A percentile compares a stretch with the other conserved stretches of the same genome.
Conservation (phyloP, 1,140 invertebrate genomes). For the Telenomus remus region DNA sequence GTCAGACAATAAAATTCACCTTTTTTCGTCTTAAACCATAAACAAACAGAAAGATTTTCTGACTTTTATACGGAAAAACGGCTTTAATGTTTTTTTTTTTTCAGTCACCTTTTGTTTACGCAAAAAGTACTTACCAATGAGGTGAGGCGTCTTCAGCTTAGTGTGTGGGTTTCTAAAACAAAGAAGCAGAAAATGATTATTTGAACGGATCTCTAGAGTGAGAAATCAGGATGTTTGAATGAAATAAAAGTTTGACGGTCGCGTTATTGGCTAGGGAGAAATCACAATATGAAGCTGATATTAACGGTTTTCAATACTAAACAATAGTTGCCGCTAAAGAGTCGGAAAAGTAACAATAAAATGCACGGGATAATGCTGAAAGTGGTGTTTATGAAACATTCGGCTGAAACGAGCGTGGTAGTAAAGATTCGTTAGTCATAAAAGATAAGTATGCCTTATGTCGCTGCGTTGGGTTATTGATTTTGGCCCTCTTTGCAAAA, state of each 20-base stretch:
- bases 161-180: background rate
- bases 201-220: background rate
- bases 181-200: background rate
- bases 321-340: conserved; percentile 10
- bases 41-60: background rate
- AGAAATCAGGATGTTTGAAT: background rate
- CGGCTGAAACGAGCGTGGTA: conserved; percentile 22
- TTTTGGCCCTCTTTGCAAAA: conserved; percentile 42
- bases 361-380: conserved; percentile 9
- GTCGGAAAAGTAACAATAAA: conserved; percentile 33
- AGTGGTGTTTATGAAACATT: conserved; percentile 44
- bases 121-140: background rate
- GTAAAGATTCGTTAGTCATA: conserved; percentile 51
- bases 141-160: background rate
- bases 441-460: conserved; percentile 42
- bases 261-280: conserved; percentile 11
- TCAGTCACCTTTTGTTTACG: no score
- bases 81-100: background rate
- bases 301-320: conserved; percentile 14
- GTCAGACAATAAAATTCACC: no score
- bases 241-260: conserved; percentile 15
- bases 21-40: background rate
- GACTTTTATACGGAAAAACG: background rate
- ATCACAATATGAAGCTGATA: conserved; percentile 6
- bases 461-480: conserved; percentile 42